These are phyloP conservation scores for Candidula unifasciata DNA, from an alignment of 2,888 invertebrate genomes.

Conservation along the genomic window DNA sequence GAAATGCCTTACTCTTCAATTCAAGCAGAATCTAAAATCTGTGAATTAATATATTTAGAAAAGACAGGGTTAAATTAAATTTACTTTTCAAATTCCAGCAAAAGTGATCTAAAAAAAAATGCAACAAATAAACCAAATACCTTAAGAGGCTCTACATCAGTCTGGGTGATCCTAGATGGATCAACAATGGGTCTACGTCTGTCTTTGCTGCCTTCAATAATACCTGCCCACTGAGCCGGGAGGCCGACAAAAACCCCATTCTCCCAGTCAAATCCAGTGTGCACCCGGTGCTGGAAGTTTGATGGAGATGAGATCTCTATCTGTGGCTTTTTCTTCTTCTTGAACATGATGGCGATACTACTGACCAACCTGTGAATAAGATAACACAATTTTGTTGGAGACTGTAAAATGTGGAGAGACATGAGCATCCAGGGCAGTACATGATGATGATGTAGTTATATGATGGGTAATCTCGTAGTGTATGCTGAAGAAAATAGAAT, in stretches of 20 bases:
- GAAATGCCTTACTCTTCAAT: no score
- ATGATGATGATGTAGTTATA: no score
- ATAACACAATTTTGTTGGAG: neutral
- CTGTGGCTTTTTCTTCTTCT: slow-evolving; percentile 83
- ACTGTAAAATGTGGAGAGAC: no score
- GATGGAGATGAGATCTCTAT: slow-evolving; percentile 97
- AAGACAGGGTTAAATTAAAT: no score
- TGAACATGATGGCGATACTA: slow-evolving; percentile 32
- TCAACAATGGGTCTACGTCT: slow-evolving; percentile 93
- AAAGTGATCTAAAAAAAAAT: neutral
- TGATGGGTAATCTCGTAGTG: no score
- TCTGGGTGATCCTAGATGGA: slow-evolving; percentile 97
- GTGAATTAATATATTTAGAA: no score
- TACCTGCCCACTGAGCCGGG: slow-evolving; percentile 85
- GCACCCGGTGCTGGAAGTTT: slow-evolving; percentile 98
- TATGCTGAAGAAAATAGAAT: no score
- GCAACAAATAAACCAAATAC: slow-evolving; percentile 56
- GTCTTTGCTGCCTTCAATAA: slow-evolving; percentile 85
- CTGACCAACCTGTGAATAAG: neutral
- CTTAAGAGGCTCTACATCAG: slow-evolving; percentile 83
- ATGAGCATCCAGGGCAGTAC: no score
- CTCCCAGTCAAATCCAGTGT: slow-evolving; percentile 96
- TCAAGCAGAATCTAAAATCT: no score
- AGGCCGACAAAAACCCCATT: slow-evolving; percentile 96
- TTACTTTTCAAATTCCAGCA: no score